These are phyloP conservation scores for Saccostrea echinata DNA, from an alignment of 1,140 invertebrate species.

Conservation along the genomic window DNA sequence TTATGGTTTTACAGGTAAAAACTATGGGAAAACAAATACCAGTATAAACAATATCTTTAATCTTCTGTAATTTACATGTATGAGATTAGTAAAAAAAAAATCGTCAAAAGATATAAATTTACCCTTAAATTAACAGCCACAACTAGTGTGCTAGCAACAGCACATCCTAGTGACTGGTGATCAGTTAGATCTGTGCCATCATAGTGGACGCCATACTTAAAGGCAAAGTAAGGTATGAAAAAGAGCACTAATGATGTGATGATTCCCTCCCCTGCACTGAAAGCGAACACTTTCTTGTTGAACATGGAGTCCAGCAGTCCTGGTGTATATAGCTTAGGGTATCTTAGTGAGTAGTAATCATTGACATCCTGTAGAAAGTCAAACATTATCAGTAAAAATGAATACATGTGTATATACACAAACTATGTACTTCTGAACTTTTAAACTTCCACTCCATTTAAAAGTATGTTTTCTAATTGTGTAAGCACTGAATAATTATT, in stretches of 20 bases:
- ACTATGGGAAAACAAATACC: no score
- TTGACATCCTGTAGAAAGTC: constrained; percentile 76
- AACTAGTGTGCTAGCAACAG: constrained; percentile 96
- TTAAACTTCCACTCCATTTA: no score
- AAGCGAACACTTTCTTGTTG: constrained; percentile 87
- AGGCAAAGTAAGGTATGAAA: constrained; percentile 97
- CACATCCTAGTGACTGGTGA: constrained; percentile 95
- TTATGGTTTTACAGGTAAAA: no score
- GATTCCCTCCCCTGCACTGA: constrained; percentile 95
- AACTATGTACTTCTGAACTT: no score
- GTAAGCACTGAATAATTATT: no score
- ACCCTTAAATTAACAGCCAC: constrained; percentile 97
- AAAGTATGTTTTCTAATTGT: no score
- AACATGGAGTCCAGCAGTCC: constrained; percentile 96
- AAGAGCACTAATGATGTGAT: constrained; percentile 97
- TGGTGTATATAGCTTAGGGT: constrained; percentile 97
- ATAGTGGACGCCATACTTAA: constrained; percentile 91
- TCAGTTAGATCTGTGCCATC: constrained; percentile 94
- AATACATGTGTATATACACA: background rate
- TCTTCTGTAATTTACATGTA: no score
- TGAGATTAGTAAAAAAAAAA: no score
- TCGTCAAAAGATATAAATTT: constrained; percentile 46
- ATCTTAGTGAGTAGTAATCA: constrained; percentile 82
- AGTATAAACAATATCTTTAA: no score
- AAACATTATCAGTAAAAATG: constrained; percentile 5